Evolutionary conservation across 2,797 vertebrate genomes (phyloP).

Genomic region (Lagothrix lagotricha): DNA sequence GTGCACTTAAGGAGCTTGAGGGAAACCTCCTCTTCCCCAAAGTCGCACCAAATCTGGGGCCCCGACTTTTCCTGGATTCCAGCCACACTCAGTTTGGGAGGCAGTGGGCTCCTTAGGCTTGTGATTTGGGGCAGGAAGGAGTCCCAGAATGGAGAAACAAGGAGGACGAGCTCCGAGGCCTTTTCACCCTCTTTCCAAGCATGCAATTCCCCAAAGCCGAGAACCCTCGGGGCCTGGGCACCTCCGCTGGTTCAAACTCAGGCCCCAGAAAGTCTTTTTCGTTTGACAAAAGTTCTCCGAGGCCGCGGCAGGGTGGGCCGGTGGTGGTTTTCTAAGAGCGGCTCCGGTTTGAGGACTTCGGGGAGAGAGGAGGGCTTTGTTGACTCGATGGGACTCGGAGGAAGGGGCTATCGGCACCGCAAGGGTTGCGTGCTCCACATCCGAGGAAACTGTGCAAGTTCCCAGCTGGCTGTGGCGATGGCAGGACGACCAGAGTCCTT

Average conservation of each 20-base stretch:
- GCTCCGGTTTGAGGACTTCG: neutral
- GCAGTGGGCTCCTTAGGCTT: neutral
- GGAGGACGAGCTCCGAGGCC: neutral
- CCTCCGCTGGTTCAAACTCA: neutral
- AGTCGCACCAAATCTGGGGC: neutral
- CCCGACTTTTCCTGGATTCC: neutral
- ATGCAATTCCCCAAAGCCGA: neutral
- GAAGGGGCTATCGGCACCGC: neutral
- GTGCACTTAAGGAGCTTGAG: neutral
- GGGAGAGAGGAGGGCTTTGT: neutral
- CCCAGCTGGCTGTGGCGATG: rapidly evolving
- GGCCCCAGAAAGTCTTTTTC: neutral
- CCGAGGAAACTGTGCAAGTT: neutral
- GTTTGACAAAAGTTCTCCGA: slow-evolving; percentile 26
- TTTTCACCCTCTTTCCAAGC: neutral
- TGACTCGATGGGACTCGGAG: neutral
- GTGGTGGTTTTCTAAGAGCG: neutral
- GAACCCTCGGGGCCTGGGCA: neutral
- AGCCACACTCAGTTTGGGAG: neutral
- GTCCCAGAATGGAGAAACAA: too few relatives aligned
- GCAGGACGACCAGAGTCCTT: neutral
- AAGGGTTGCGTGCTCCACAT: neutral
- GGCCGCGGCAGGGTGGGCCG: rapidly evolving
- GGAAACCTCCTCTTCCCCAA: neutral
- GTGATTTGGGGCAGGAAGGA: neutral